phyloP scores from a whole-genome alignment of 2,113 vertebrate species.

The Dipodomys spectabilis region DNA sequence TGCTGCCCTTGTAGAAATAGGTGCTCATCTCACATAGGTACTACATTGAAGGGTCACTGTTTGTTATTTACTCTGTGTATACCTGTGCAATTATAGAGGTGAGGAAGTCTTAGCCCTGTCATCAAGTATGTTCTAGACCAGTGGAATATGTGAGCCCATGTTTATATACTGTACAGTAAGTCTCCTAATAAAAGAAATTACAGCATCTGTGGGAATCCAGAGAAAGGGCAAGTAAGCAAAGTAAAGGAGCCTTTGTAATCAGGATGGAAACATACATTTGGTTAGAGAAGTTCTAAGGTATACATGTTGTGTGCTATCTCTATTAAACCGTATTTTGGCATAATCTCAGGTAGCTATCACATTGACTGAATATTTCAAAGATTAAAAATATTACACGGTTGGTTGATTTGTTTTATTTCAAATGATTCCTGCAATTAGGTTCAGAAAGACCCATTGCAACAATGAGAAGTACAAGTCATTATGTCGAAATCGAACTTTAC shows the following conservation, averaged over 20 bases:
- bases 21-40: neutral
- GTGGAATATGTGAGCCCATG: neutral
- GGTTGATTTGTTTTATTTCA: neutral
- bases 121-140: neutral
- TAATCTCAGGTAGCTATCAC: neutral
- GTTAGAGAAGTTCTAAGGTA: conserved; percentile 12
- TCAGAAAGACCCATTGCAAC: too few relatives aligned
- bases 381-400: neutral
- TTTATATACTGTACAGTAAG: neutral
- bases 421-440: neutral
- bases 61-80: neutral
- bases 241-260: neutral
- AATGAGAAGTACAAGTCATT: too few relatives aligned
- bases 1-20: neutral
- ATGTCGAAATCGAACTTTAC: too few relatives aligned
- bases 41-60: neutral
- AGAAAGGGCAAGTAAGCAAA: neutral
- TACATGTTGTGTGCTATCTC: neutral
- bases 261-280: neutral
- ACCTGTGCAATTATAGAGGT: neutral
- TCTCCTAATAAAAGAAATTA: neutral
- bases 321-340: conserved; percentile 13
- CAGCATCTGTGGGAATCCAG: neutral
- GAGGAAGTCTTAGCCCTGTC: neutral
- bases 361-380: neutral